Evolutionary conservation across 2,797 vertebrate species (phyloP).

Genomic region (Manis pentadactyla): DNA sequence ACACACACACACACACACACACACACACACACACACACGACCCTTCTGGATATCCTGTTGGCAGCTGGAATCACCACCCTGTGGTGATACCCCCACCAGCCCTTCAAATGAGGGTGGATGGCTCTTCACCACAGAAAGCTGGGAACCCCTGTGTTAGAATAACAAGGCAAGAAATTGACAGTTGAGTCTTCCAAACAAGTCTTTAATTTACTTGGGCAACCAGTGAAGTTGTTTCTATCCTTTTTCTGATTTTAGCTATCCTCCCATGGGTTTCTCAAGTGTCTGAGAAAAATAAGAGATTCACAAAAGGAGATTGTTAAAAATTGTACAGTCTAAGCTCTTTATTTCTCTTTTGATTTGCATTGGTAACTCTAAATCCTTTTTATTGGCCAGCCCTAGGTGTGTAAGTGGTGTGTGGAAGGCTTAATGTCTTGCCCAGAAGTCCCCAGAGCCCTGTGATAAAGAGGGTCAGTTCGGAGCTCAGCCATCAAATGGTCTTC

Average conservation of each 20-base stretch:
- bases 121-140: not conserved
- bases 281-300: not conserved
- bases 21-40: not conserved
- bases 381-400: not conserved
- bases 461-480: not conserved
- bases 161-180: not conserved
- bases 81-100: too few relatives aligned
- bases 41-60: too few relatives aligned
- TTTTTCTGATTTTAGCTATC: not conserved
- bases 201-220: not conserved
- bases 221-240: not conserved
- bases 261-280: not conserved
- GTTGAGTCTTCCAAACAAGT: not conserved
- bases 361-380: not conserved
- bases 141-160: not conserved
- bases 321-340: not conserved
- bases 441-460: not conserved
- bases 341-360: not conserved
- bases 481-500: not conserved
- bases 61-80: not conserved
- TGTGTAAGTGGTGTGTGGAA: not conserved
- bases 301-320: not conserved
- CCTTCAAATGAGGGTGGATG: not conserved
- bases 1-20: fast-evolving
- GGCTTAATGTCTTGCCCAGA: not conserved